phyloP scores from a whole-genome alignment of 2,888 invertebrate genomes.

The Coronaproctus castanopsis region DNA sequence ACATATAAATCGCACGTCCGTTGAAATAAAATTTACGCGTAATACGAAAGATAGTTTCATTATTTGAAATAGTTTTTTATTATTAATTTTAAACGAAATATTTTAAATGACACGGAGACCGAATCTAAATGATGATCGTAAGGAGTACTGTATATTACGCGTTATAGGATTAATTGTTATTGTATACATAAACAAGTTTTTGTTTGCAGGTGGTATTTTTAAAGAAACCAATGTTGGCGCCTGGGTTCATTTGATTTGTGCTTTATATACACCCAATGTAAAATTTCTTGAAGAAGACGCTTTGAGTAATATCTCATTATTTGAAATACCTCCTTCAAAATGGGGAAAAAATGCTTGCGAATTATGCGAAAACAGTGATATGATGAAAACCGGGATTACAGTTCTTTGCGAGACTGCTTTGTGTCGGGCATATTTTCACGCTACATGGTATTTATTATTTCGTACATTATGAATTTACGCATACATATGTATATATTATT shows the following conservation, averaged over 20 bases:
- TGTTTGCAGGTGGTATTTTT: conserved; percentile 54
- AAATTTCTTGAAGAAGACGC: conserved; percentile 89
- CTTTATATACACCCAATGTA: conserved; percentile 89
- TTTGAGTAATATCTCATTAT: conserved; percentile 75
- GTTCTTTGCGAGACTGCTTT: conserved; percentile 96
- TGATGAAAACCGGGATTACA: conserved; percentile 81
- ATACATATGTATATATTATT: too few relatives aligned
- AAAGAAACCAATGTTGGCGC: conserved; percentile 95
- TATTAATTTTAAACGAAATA: too few relatives aligned
- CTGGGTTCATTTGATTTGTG: conserved; percentile 97
- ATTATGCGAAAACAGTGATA: conserved; percentile 67
- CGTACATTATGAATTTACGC: too few relatives aligned
- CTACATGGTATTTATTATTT: conserved; percentile 53
- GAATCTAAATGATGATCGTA: too few relatives aligned
- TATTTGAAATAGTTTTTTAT: too few relatives aligned
- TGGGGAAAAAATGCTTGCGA: conserved; percentile 89
- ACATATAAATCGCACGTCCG: too few relatives aligned
- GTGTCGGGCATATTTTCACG: conserved; percentile 93
- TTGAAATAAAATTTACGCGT: too few relatives aligned
- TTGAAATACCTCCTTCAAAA: conserved; percentile 91
- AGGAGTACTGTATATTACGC: too few relatives aligned
- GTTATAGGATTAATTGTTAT: too few relatives aligned
- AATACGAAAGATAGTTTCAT: too few relatives aligned
- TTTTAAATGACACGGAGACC: too few relatives aligned
- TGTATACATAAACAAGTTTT: too few relatives aligned